Percentiles rank a stretch among this genome's conserved stretches.
These are phyloP conservation scores for Meteorus colon DNA, from an alignment of 2,888 invertebrate species.

Conservation along the genomic window DNA sequence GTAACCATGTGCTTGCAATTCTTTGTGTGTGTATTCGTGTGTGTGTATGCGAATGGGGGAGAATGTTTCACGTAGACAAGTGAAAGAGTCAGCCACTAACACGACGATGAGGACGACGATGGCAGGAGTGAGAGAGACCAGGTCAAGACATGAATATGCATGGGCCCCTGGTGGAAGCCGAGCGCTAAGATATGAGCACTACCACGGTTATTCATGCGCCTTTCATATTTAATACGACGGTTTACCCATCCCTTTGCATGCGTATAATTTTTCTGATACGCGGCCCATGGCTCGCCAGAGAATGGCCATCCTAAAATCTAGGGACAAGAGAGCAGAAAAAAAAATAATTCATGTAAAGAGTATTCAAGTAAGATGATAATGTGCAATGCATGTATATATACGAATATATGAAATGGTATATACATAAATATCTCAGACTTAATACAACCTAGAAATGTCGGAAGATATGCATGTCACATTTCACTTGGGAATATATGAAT, in stretches of 20 bases:
- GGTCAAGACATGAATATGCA: conserved; percentile 42
- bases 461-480: conserved; percentile 3
- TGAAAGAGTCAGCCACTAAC: conserved; percentile 28
- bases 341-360: conserved; percentile 35
- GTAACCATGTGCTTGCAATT: conserved; percentile 4
- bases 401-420: not conserved
- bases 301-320: conserved; percentile 51
- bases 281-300: conserved; percentile 31
- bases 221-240: conserved; percentile 68
- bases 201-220: conserved; percentile 66
- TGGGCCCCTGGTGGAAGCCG: conserved; percentile 49
- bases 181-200: conserved; percentile 62
- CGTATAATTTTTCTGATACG: conserved; percentile 58
- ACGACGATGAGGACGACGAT: conserved; percentile 20
- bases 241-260: conserved; percentile 58
- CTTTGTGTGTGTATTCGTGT: conserved; percentile 53
- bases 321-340: conserved; percentile 31
- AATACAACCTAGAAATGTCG: not conserved
- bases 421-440: not conserved
- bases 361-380: conserved; percentile 21
- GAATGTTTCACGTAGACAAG: conserved; percentile 30
- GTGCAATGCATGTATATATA: not conserved
- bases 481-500: conserved; percentile 10
- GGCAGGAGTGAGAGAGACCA: conserved; percentile 22
- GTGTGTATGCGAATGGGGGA: conserved; percentile 58